Base-by-base conservation (phyloP, 2,888 invertebrate genomes). In the Drosophila recens region DNA sequence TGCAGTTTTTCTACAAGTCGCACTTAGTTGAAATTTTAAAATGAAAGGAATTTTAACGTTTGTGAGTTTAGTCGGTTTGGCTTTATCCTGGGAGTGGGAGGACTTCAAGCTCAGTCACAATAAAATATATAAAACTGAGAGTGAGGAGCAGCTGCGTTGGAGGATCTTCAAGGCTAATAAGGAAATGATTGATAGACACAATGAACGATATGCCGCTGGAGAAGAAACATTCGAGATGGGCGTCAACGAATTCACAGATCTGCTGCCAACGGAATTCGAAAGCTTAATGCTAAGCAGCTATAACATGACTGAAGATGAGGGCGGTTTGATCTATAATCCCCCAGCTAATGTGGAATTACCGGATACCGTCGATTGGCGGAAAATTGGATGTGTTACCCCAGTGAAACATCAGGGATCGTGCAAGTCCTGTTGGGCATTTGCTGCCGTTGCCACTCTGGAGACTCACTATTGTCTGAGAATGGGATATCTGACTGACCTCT, bases 381-480 rank as follows among this genome's bases (percentile, higher is more conserved):
- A 93, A 62, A 90, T 95, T 64, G 97, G 97, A 46, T 97, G 97
- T 75, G 98, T 98, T 67, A 97, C 98, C n/a, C 94, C 94, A 0
- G 94, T 98, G 75, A 98, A 98, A 93, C 95, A 98, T 94, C 98
- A 98, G 94, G 97, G 95, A 30, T 94, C 94, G 87, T 98, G 97
- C 93, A 97, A 97, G 61, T 96, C 97, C 0, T 98, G 98, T 94
- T 98, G 98, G 98, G 95, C 97, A 45, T 98, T 98, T 94, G 97
- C 97, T 89, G 93, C 97, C 95, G 98, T 98, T 66, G 98, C 97
- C 34, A 93, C 97, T 0, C 93, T 98, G 38, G 98, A 98, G 93
- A 97, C 96, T 0, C 97, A 97, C 92, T 96, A 97, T 92, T 97
- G 95, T 94, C 95, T 97, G 76, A 95, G 95, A 92, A 94, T 94